Base-by-base conservation (phyloP, 1,140 invertebrate species). In the Catajapyx aquilonaris region DNA sequence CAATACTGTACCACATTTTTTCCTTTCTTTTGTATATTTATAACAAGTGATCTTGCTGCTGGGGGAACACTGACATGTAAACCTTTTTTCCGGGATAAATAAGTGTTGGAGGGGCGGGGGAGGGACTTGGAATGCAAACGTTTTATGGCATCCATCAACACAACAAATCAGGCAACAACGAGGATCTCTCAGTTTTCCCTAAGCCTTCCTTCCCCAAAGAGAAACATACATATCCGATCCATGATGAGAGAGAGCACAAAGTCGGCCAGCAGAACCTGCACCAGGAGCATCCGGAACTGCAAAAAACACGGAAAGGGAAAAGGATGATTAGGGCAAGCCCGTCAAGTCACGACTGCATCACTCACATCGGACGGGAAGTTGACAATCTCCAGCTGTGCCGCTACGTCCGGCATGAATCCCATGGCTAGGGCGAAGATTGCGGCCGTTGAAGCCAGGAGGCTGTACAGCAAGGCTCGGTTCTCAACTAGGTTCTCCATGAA, bases 401-500 rank as follows among this genome's bases (percentile, higher is more conserved):
- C 71, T 28, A 91, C 57, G 33, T 80, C 74, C 2, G 86, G 81
- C 20, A 86, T 49, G 11, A 77, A 40, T 37, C 83, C 80, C 36
- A 76, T 64, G 5, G 81, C 75, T 22, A 93, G 57, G 16, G 70
- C 67, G 34, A 90, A 55, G 31, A 93, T 75, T 15, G 73, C 65
- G 30, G 60, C 64, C 15, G 71, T 68, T 10, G 81, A 81, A 31
- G 71, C 63, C 10, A 81, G 31, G 30, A 96, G 68, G 52, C 85
- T 88, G 60, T 87, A 94, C 44, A 98, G 59, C 36, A 99, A 63
- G 18, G 86, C 73, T 49, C 79, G 83, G 60, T 99, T 98, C 50
- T 94, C 81, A 13, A 54, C 55, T 38, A 99, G 61, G 60, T 85
- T 85, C 57, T 96, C 90, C 95, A 99, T 99, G 49, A 90, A 99